Evolutionary conservation across 2,797 vertebrate genomes (phyloP), one percentile per base, ranked within the genome.

Genomic region (Scolopax bukidnonensis): DNA sequence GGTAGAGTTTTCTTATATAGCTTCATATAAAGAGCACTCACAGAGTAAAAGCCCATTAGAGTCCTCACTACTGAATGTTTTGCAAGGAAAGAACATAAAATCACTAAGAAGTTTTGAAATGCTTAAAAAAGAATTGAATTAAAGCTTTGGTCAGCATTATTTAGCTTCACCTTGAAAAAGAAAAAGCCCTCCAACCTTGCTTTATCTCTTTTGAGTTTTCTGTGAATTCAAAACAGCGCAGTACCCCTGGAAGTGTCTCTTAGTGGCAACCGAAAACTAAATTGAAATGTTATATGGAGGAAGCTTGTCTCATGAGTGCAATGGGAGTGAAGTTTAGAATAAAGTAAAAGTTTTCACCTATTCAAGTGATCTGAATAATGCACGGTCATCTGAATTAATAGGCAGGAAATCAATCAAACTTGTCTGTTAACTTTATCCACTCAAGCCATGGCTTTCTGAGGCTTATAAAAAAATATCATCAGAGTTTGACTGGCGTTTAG

Each of bases 331-430:
- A 80, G 23, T 59, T 93, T 90, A 92, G 75, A 95, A 94, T 94
- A 85, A 87, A 93, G 48, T 59, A 67, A 94, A 83, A 60, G 81
- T 80, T 96, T 98, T 96, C 18, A 82, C 79, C 93, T 92, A 11
- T 95, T 90, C 60, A 30, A 64, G 81, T 93, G 92, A 97, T 96
- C 93, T 96, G 95, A 96, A 96, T 96, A 97, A 97, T 94, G 84
- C 77, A 84, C 84, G 93, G 71, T 47, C 47, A 45, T 65, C 12
- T 75, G 92, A 96, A 95, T 97, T 97, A 96, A 96, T 94, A 96
- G 89, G 77, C 87, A 92, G 63, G 75, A 97, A 97, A 95, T 97
- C 93, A 95, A 94, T 96, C 90, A 97, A 97, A 81, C 87, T 90
- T 48, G 11, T 95, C 70, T 79, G 59, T 87, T 96, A 89, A 92